Evolutionary conservation across 2,113 vertebrate genomes (phyloP), one percentile per base, ranked within the genome.

Genomic region (Zapornia atra): DNA sequence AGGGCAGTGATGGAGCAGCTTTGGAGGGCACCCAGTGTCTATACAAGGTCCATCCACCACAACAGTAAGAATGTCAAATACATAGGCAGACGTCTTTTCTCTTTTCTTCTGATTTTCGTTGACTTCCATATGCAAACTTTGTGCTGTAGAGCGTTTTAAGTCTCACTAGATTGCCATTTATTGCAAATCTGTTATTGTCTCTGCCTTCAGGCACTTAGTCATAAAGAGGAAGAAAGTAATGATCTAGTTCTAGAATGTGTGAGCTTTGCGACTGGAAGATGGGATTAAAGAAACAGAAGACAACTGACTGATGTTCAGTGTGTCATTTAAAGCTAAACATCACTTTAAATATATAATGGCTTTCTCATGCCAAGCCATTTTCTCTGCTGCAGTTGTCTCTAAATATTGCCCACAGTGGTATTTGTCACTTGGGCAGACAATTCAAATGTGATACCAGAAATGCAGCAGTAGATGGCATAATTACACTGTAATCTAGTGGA

Each of bases 391-490:
- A 21, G 51, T n/a, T 44, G 40, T 34, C 18, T 40, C 36, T 66
- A 4, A 11, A 14, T 63, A 65, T 48, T 36, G 25, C 16, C 31
- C 51, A 44, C 1, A 1, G 33, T 57, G 16, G n/a, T 76, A 76
- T 82, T 79, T 82, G 53, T 80, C 48, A 68, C 38, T 44, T 34
- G 40, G 33, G 46, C 38, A 85, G 59, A 36, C 40, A 81, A 75
- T 36, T 85, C 59, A 88, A 87, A 71, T 92, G 92, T 72, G 70
- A 94, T 96, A 82, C 51, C 75, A 95, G 70, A 94, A 95, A 83
- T 20, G 19, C 3, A 24, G 85, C 94, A 95, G 87, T 69, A 97
- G 96, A 65, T 95, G 97, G 95, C 92, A 90, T 80, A 92, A 94
- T 90, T 89, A 94, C 51, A 54, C 82, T 81, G 69, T 84, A 61